Evolutionary conservation across 2,888 invertebrate species (phyloP).

Genomic region (Ptilodon capucinus): DNA sequence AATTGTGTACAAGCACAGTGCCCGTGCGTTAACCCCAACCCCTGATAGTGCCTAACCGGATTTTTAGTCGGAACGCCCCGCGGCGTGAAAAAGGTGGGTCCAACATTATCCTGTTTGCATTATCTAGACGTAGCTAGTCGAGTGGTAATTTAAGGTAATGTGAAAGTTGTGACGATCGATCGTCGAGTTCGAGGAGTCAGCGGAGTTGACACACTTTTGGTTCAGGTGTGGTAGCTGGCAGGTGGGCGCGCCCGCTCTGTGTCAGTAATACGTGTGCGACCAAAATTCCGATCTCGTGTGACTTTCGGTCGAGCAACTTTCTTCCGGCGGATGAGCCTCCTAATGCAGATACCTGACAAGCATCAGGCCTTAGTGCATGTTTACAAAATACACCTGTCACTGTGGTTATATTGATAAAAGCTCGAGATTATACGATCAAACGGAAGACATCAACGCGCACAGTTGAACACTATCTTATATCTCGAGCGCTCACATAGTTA

Average conservation of each 20-base stretch:
- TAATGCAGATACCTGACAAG: slow-evolving; percentile 19
- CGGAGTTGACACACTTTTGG: slow-evolving; percentile 78
- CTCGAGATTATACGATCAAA: slow-evolving; percentile 46
- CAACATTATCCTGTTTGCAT: slow-evolving; percentile 29
- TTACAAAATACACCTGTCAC: slow-evolving; percentile 10
- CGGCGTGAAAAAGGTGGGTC: slow-evolving; percentile 71
- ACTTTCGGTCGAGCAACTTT: slow-evolving; percentile 76
- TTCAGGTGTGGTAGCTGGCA: slow-evolving; percentile 74
- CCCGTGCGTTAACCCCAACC: slow-evolving; percentile 77
- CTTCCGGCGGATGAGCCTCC: slow-evolving; percentile 54
- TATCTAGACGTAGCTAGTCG: slow-evolving; percentile 49
- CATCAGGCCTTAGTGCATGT: slow-evolving; percentile 16
- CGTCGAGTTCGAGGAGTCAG: slow-evolving; percentile 72
- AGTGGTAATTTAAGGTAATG: slow-evolving; percentile 78
- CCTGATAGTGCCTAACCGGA: slow-evolving; percentile 79
- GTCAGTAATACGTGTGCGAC: slow-evolving; percentile 67
- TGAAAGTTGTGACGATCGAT: slow-evolving; percentile 78
- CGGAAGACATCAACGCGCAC: slow-evolving; percentile 78
- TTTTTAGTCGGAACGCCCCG: slow-evolving; percentile 69
- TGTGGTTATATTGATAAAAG: slow-evolving; percentile 34
- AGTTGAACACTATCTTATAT: slow-evolving; percentile 29
- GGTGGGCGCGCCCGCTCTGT: slow-evolving; percentile 74
- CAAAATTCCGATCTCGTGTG: slow-evolving; percentile 76
- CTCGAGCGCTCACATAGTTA: slow-evolving; percentile 18
- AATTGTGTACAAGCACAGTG: slow-evolving; percentile 75